These are phyloP conservation scores for Ornithorhynchus anatinus DNA, from an alignment of 2,113 vertebrate species.

Conservation along the genomic window DNA sequence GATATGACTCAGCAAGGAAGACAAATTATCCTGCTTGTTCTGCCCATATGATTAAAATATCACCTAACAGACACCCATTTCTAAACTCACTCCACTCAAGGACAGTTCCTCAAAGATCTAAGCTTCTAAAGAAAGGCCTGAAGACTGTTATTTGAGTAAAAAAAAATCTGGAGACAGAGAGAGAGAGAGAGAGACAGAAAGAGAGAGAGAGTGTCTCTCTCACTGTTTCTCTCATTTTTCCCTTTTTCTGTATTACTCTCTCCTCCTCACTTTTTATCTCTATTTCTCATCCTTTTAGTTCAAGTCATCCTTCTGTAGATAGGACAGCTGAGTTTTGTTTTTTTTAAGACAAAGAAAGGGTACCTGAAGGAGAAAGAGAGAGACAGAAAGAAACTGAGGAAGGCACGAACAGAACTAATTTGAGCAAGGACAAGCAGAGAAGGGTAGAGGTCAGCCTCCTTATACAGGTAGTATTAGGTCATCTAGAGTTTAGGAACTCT, in stretches of 20 bases:
- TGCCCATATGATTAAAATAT: not conserved
- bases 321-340: not conserved
- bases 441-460: too few species aligned
- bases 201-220: too few species aligned
- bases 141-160: not conserved
- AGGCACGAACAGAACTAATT: too few species aligned
- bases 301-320: not conserved
- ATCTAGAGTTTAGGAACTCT: too few species aligned
- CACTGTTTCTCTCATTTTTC: not conserved
- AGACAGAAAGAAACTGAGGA: not conserved
- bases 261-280: not conserved
- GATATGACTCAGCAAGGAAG: not conserved
- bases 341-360: not conserved
- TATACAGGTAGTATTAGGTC: too few species aligned
- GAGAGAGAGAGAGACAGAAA: too few species aligned
- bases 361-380: not conserved
- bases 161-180: too few species aligned
- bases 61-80: not conserved
- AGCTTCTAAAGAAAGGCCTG: not conserved
- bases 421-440: too few species aligned
- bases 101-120: not conserved
- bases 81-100: not conserved
- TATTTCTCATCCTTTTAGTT: not conserved
- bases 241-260: not conserved
- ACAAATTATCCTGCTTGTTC: not conserved